Percentiles rank a stretch among this genome's conserved stretches.
Conservation (phyloP, 2,888 invertebrate species). For the Protonemura montana region DNA sequence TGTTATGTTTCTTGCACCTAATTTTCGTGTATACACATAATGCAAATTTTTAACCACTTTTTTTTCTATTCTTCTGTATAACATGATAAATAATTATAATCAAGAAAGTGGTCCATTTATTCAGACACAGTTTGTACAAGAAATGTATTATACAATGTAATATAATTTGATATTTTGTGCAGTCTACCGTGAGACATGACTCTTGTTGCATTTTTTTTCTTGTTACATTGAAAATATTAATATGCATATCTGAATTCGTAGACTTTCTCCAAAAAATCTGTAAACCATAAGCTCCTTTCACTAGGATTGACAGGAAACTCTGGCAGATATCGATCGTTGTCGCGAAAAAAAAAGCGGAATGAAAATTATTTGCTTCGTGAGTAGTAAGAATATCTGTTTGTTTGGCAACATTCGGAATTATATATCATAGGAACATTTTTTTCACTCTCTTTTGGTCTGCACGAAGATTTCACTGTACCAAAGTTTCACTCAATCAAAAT, state of each 20-base stretch:
- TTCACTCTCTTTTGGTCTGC: background rate
- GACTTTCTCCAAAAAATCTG: background rate
- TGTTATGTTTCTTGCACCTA: background rate
- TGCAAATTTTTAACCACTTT: background rate
- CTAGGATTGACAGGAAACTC: background rate
- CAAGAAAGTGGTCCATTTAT: slow-evolving; percentile 7
- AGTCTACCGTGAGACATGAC: background rate
- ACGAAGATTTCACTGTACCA: background rate
- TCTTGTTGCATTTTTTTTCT: background rate
- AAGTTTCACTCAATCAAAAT: background rate
- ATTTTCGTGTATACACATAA: background rate
- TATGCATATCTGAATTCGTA: background rate
- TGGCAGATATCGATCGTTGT: background rate
- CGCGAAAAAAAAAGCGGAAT: slow-evolving; percentile 1
- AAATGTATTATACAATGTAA: slow-evolving; percentile 4
- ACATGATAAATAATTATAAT: background rate
- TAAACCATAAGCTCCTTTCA: background rate
- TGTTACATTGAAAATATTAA: background rate
- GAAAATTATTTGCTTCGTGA: too few relatives aligned
- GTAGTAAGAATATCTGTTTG: too few relatives aligned
- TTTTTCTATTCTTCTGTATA: background rate
- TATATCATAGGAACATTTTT: background rate
- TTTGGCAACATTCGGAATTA: background rate
- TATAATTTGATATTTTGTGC: background rate
- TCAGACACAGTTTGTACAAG: background rate